These are phyloP conservation scores for Arizona elegans DNA, from an alignment of 2,113 vertebrate species.

Conservation along the genomic window DNA sequence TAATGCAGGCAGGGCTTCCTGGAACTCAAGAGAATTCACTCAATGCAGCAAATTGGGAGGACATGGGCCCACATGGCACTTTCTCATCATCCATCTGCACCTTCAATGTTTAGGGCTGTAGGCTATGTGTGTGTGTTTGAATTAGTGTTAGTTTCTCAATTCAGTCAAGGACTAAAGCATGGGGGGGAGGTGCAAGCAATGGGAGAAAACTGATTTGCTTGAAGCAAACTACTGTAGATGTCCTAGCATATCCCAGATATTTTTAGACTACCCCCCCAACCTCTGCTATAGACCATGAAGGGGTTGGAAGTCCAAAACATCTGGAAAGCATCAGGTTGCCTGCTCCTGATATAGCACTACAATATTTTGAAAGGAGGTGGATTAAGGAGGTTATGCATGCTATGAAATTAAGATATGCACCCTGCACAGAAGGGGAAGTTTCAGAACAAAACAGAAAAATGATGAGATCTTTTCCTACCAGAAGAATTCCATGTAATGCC, in stretches of 20 bases:
- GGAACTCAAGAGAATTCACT: neutral
- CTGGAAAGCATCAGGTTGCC: neutral
- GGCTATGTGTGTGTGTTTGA: neutral
- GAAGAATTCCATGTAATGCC: neutral
- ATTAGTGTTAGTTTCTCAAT: neutral
- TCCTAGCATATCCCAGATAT: neutral
- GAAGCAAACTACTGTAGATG: neutral
- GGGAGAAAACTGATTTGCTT: neutral
- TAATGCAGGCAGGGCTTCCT: neutral
- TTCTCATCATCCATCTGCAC: neutral
- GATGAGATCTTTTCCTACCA: neutral
- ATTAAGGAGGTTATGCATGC: neutral
- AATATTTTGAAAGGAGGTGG: neutral
- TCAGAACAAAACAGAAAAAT: neutral
- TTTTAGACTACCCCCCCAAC: neutral
- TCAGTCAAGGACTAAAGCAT: neutral
- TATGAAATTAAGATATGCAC: neutral
- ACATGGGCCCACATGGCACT: neutral
- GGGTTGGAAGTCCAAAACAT: neutral
- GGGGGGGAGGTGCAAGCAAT: neutral
- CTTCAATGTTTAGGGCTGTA: neutral
- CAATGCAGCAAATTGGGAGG: neutral
- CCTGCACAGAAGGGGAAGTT: neutral
- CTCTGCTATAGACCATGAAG: neutral
- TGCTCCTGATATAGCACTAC: neutral